Conservation (phyloP, 2,797 vertebrate species). For the Phoebastria nigripes region DNA sequence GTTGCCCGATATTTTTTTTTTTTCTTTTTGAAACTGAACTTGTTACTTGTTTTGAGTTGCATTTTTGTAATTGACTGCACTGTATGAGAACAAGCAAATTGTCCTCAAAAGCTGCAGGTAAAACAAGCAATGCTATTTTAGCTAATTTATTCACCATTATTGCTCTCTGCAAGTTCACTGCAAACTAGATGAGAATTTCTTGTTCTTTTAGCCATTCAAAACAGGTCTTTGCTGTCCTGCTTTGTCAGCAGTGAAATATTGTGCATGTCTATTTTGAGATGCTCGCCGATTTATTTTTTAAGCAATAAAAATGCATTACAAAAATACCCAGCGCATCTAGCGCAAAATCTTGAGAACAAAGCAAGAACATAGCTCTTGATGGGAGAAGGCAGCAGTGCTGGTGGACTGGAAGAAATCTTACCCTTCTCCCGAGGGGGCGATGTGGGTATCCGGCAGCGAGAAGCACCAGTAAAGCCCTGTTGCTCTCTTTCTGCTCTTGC, state of each 20-base stretch:
- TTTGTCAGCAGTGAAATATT: not conserved
- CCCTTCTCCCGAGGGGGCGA: rapidly evolving
- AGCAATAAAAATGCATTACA: not conserved
- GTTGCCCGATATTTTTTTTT: rapidly evolving
- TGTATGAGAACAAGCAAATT: not conserved
- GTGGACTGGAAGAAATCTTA: rapidly evolving
- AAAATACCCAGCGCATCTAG: not conserved
- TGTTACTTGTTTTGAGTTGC: not conserved
- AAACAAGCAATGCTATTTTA: not conserved
- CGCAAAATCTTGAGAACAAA: not conserved
- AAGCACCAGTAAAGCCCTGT: not conserved
- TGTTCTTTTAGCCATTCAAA: not conserved
- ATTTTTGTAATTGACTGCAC: not conserved
- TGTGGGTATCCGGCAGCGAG: too few species aligned
- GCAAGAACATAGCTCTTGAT: not conserved
- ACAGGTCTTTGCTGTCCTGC: not conserved
- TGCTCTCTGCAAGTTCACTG: not conserved
- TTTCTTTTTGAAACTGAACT: not conserved
- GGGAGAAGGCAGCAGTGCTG: not conserved
- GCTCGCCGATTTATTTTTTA: not conserved
- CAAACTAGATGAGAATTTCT: not conserved
- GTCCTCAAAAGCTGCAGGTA: not conserved
- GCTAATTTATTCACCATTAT: not conserved
- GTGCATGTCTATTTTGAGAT: not conserved
- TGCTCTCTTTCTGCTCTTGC: not conserved